Base-by-base conservation (phyloP, 2,113 vertebrate genomes). In the Pelecanoides urinatrix region DNA sequence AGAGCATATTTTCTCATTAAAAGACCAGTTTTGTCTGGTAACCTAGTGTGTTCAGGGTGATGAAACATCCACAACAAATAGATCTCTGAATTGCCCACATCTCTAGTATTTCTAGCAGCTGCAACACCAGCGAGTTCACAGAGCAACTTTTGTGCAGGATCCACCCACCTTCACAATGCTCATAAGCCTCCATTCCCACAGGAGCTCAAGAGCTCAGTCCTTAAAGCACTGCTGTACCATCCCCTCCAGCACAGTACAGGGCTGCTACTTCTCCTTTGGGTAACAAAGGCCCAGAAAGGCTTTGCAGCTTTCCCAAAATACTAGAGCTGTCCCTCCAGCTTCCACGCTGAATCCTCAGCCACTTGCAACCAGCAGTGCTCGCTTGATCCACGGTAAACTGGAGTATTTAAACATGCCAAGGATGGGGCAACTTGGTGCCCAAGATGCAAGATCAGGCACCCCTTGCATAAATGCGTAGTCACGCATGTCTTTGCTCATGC, bases 401-500 rank as follows among this genome's bases (percentile, higher is more conserved):
- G 7, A 63, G 5, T 21, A 63, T 16, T 58, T 59, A 59, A 79
- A 70, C 23, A 29, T 3, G 23, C 29, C 1, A 5, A 66, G 40
- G 32, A 40, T 8, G 7, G 17, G 16, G 15, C 26, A 40, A 58
- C 14, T 18, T 19, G 30, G n/a, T 29, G 32, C 15, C 55, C 49
- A 77, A 67, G 26, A 20, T 29, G 30, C 13, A 38, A 61, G 56
- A 45, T 36, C 36, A 65, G 27, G 3, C 7, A 18, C 29, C 2
- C 21, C 3, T 17, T 36, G 22, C 14, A 0, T 3, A 58, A 42
- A 15, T n/a, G 56, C 3, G 23, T 20, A 34, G 29, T 55, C 3
- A 0, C 15, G 9, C 16, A 13, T 2, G 6, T 16, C 49, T 88
- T 29, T 40, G 19, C 25, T 63, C 10, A 0, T 40, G 7, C 21